Conservation (phyloP, 2,797 vertebrate species). For the Esox lucius region DNA sequence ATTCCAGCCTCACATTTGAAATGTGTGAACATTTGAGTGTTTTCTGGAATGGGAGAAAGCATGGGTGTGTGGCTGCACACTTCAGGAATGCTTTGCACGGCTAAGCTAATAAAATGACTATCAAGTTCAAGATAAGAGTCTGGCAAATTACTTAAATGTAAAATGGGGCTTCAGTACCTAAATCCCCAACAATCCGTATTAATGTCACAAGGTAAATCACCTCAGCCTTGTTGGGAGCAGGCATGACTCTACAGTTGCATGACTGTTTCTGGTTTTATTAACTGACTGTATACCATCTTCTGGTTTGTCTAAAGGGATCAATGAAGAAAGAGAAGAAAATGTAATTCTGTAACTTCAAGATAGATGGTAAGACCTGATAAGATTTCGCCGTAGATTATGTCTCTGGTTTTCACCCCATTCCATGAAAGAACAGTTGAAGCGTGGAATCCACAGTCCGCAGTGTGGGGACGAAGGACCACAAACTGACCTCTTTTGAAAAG, state of each 20-base stretch:
- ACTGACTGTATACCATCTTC: background rate
- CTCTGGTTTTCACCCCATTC: no score
- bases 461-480: background rate
- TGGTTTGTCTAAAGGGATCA: background rate
- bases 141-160: no score
- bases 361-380: background rate
- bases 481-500: no score
- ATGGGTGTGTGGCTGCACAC: no score
- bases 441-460: background rate
- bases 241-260: background rate
- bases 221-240: background rate
- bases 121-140: no score
- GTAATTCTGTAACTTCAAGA: background rate
- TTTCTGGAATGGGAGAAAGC: no score
- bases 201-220: background rate
- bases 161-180: no score
- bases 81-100: no score
- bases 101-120: no score
- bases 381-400: no score
- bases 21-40: no score
- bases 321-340: background rate
- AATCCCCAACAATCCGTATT: background rate
- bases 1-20: background rate
- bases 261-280: background rate
- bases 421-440: background rate